Evolutionary conservation across 2,113 vertebrate species (phyloP).

Genomic region (Sakesphorus luctuosus): DNA sequence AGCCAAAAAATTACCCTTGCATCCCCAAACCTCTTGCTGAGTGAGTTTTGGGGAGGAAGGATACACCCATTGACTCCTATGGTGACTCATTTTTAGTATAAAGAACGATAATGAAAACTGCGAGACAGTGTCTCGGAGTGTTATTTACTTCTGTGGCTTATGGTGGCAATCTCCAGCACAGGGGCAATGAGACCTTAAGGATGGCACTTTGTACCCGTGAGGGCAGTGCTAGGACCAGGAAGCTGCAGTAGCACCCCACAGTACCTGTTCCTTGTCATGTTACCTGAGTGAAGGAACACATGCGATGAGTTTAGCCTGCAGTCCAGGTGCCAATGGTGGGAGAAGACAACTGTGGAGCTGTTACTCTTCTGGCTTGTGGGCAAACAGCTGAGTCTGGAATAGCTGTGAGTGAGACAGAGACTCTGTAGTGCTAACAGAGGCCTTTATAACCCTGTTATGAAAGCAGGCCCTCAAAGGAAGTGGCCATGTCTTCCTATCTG

Average conservation of each 20-base stretch:
- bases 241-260: not conserved
- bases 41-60: not conserved
- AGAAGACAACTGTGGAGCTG: not conserved
- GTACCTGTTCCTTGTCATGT: not conserved
- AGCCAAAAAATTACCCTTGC: not conserved
- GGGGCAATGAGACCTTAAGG: not conserved
- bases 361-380: not conserved
- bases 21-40: not conserved
- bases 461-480: not conserved
- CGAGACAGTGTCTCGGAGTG: not conserved
- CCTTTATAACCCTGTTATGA: not conserved
- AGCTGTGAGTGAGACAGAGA: not conserved
- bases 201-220: not conserved
- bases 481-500: not conserved
- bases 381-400: not conserved
- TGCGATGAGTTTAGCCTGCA: not conserved
- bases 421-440: fast-evolving
- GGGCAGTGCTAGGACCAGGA: not conserved
- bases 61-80: not conserved
- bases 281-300: not conserved
- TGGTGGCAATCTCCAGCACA: not conserved
- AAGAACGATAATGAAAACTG: not conserved
- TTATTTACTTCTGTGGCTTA: not conserved
- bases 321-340: fast-evolving
- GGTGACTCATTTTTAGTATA: not conserved